phyloP scores from a whole-genome alignment of 2,797 vertebrate species.

The Macrochelys suwanniensis region DNA sequence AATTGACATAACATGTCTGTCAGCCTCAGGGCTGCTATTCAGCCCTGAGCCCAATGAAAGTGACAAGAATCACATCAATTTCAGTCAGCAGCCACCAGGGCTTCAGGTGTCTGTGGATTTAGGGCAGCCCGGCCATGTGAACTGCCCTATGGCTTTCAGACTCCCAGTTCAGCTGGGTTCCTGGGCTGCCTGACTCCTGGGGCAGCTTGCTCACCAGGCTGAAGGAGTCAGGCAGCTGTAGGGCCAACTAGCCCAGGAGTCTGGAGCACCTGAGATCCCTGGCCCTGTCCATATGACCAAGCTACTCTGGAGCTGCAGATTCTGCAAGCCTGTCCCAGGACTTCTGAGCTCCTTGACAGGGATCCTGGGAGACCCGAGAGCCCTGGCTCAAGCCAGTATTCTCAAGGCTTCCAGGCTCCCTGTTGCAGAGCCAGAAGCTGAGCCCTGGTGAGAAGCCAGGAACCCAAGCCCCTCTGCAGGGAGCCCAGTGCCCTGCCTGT shows the following conservation, averaged over 20 bases:
- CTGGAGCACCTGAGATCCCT: background rate
- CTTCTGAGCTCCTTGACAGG: background rate
- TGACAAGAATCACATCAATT: background rate
- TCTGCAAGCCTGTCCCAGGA: background rate
- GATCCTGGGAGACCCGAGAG: background rate
- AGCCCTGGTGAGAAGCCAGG: background rate
- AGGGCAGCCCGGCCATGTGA: background rate
- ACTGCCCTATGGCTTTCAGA: background rate
- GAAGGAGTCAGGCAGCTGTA: background rate
- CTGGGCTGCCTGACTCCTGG: background rate
- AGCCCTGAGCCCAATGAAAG: background rate
- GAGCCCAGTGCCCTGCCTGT: too few species aligned
- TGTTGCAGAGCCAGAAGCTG: background rate
- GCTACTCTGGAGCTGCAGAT: background rate
- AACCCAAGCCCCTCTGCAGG: background rate
- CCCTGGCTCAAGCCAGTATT: background rate
- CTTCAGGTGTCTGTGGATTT: background rate
- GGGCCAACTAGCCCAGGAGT: background rate
- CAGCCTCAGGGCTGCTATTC: background rate
- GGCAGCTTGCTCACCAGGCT: background rate
- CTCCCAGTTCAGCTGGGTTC: background rate
- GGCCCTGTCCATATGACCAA: background rate
- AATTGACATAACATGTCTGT: background rate
- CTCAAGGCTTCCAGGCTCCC: background rate
- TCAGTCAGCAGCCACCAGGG: background rate